Evolutionary conservation across 2,113 vertebrate species (phyloP).

Genomic region (Ceratotherium simum): DNA sequence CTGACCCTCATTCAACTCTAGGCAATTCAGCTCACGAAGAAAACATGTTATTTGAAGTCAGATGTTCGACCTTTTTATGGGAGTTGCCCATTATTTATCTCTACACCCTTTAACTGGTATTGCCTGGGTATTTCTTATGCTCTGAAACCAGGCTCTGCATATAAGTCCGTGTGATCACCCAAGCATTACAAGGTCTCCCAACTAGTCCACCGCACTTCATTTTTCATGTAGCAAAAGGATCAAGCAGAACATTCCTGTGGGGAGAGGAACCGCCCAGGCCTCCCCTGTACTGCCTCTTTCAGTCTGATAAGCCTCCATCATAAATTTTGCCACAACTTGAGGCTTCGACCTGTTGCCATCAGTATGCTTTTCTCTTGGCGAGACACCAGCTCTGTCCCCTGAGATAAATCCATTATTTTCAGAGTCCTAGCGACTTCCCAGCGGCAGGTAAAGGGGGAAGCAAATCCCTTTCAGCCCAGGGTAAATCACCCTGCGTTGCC

Average conservation of each 20-base stretch:
- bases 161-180: constrained; percentile 37
- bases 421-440: neutral
- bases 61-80: neutral
- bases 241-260: constrained; percentile 6
- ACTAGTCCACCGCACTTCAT: constrained; percentile 59
- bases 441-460: neutral
- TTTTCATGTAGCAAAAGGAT: constrained; percentile 54
- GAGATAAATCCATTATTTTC: constrained; percentile 47
- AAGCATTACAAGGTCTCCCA: neutral
- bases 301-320: constrained; percentile 11
- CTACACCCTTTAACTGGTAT: neutral
- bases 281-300: neutral
- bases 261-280: neutral
- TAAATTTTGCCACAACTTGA: constrained; percentile 19
- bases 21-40: neutral
- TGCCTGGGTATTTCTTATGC: neutral
- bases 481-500: fast-evolving
- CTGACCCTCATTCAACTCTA: neutral
- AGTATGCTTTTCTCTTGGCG: constrained; percentile 56
- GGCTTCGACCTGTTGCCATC: constrained; percentile 58
- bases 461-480: neutral
- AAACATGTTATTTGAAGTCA: constrained; percentile 2
- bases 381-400: constrained; percentile 36
- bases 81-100: constrained; percentile 40
- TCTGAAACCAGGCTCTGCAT: neutral